These are phyloP conservation scores for Chiloscyllium punctatum DNA, from an alignment of 2,797 vertebrate species.

Conservation along the genomic window DNA sequence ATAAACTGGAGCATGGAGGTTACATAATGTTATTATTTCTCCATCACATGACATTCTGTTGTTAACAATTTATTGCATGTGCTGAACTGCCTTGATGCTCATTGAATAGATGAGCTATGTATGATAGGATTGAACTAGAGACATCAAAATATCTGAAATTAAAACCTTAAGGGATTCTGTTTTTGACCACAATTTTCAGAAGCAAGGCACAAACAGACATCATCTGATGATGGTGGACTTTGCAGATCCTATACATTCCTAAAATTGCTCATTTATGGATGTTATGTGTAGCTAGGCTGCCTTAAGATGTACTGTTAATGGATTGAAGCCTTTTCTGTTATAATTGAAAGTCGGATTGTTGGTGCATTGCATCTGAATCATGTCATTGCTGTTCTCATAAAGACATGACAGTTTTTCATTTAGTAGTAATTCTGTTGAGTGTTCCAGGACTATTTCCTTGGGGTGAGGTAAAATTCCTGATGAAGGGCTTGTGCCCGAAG, in stretches of 20 bases:
- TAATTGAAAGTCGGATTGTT: not conserved
- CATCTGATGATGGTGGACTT: not conserved
- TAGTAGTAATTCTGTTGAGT: not conserved
- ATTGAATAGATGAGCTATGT: not conserved
- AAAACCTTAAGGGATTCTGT: not conserved
- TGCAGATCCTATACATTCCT: not conserved
- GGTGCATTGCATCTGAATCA: not conserved
- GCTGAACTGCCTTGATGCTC: not conserved
- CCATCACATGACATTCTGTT: not conserved
- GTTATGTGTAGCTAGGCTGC: not conserved
- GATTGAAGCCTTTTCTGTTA: not conserved
- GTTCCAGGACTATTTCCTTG: not conserved
- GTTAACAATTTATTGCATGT: not conserved
- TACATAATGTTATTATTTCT: not conserved
- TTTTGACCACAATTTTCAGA: not conserved
- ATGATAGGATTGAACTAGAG: not conserved
- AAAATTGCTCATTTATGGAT: not conserved
- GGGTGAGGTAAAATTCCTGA: no score
- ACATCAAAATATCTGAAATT: not conserved
- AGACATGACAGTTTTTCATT: not conserved
- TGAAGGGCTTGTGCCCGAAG: no score
- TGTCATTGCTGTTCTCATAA: not conserved
- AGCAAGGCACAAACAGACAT: not conserved
- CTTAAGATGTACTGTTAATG: not conserved
- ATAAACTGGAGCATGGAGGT: not conserved